Conservation (phyloP, 2,888 invertebrate species). For the Loripinus fragilis region DNA sequence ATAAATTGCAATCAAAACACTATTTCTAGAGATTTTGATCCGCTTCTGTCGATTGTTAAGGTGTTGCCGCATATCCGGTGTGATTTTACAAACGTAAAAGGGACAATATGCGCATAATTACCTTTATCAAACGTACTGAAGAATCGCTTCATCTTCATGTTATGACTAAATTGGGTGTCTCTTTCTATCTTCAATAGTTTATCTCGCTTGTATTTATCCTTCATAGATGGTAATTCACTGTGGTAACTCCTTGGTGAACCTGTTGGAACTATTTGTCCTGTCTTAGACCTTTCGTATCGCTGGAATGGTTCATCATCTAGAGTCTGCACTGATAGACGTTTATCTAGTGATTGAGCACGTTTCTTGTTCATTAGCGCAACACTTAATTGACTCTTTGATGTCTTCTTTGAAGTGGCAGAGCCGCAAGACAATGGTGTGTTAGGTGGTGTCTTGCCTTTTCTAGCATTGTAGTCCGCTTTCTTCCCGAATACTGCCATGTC, state of each 20-base stretch:
- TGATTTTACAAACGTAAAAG: no score
- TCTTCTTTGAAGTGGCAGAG: neutral
- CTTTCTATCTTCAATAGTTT: constrained; percentile 53
- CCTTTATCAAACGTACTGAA: constrained; percentile 48
- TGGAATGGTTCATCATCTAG: constrained; percentile 38
- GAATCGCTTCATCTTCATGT: constrained; percentile 52
- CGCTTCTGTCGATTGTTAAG: no score
- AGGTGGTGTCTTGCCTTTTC: constrained; percentile 29
- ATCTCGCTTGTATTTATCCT: constrained; percentile 47
- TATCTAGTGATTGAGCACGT: constrained; percentile 26
- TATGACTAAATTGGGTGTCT: constrained; percentile 43
- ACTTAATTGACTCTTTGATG: constrained; percentile 2
- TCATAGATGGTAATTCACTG: constrained; percentile 32
- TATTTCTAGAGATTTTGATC: no score
- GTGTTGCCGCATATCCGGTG: no score
- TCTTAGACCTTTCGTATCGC: constrained; percentile 41
- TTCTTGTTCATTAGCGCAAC: constrained; percentile 10
- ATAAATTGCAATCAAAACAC: no score
- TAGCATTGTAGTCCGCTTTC: constrained; percentile 27
- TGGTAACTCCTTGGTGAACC: constrained; percentile 42
- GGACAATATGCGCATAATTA: no score
- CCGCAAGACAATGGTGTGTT: constrained; percentile 22
- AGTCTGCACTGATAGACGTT: constrained; percentile 26
- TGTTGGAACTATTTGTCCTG: constrained; percentile 31
- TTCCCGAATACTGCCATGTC: constrained; percentile 48